Evolutionary conservation across 2,113 vertebrate genomes (phyloP).

Genomic region (Phoenicopterus ruber): DNA sequence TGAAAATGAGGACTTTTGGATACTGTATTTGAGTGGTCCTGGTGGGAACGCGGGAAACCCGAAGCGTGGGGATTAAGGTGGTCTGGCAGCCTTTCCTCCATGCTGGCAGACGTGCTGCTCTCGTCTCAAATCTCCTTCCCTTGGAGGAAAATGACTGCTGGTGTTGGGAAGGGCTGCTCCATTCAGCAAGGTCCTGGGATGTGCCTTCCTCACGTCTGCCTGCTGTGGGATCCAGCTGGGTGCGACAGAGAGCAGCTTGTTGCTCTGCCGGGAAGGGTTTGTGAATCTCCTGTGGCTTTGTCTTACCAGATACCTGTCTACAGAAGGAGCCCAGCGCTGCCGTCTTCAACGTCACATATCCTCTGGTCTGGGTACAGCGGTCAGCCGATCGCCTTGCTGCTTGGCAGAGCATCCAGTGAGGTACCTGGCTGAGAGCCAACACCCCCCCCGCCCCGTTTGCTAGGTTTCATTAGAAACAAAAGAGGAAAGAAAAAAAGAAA

Average conservation of each 20-base stretch:
- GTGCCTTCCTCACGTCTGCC: neutral
- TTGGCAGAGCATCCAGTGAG: neutral
- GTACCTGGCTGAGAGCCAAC: neutral
- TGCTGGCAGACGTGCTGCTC: neutral
- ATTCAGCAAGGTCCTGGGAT: neutral
- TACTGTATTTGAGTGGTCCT: neutral
- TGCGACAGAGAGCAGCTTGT: neutral
- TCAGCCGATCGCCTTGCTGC: rapidly evolving
- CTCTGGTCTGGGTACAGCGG: neutral
- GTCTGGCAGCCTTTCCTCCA: neutral
- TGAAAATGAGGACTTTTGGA: neutral
- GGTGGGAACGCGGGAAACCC: neutral
- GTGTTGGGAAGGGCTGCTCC: neutral
- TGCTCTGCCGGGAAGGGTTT: neutral
- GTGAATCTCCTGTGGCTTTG: neutral
- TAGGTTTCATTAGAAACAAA: neutral
- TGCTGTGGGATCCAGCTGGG: neutral
- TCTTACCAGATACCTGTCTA: neutral
- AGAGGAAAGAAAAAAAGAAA: neutral
- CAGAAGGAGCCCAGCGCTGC: neutral
- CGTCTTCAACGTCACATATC: neutral
- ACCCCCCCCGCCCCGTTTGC: neutral
- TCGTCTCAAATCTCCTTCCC: neutral
- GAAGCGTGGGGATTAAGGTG: rapidly evolving
- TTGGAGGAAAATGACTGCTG: neutral